These are phyloP conservation scores for Urosaurus nigricauda DNA, from an alignment of 2,797 vertebrate species.

Conservation along the genomic window DNA sequence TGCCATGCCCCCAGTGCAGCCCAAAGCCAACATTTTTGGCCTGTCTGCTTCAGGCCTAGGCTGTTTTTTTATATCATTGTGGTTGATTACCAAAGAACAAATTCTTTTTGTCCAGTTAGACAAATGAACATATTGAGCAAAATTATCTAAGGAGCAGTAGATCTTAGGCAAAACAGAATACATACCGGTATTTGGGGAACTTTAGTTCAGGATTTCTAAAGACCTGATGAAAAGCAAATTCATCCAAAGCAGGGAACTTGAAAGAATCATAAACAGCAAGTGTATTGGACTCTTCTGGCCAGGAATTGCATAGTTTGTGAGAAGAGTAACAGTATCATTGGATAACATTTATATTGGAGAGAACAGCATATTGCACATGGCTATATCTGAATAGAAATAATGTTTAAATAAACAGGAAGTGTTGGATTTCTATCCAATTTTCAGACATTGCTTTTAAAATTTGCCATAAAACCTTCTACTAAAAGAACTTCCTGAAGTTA, in stretches of 20 bases:
- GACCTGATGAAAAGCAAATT: background rate
- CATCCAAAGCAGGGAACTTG: background rate
- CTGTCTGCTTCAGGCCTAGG: background rate
- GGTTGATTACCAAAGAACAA: background rate
- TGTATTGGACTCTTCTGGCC: background rate
- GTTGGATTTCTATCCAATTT: background rate
- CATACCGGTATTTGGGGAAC: no score
- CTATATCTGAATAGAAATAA: background rate
- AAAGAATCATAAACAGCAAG: no score
- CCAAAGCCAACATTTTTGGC: no score
- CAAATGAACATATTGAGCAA: background rate
- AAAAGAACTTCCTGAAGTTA: background rate
- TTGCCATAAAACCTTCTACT: background rate
- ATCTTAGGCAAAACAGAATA: background rate
- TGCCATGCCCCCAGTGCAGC: no score
- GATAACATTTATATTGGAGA: background rate
- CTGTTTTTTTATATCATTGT: background rate
- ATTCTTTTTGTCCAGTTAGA: background rate
- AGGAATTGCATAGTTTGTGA: background rate
- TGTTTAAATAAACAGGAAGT: background rate
- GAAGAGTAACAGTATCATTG: background rate
- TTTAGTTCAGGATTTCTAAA: background rate
- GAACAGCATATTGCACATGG: background rate
- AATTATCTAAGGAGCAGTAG: background rate
- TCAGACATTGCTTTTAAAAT: background rate